Evolutionary conservation across 2,113 vertebrate species (phyloP).

Genomic region (Elephas maximus): DNA sequence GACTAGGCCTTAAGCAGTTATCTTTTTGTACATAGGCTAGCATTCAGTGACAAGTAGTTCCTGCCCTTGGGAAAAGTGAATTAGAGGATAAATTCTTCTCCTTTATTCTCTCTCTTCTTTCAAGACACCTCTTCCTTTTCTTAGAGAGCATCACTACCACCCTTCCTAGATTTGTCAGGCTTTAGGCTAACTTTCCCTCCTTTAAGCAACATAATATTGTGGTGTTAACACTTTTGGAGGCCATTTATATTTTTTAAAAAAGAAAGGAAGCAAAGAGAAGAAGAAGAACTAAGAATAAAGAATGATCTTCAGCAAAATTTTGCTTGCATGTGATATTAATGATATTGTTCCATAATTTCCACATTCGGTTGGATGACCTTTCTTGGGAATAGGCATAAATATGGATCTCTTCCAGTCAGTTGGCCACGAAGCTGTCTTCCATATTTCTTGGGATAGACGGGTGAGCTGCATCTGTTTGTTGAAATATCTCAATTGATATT

Average conservation of each 20-base stretch:
- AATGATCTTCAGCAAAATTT: too few relatives aligned
- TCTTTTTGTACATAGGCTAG: neutral
- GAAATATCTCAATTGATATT: too few relatives aligned
- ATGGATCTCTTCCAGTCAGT: too few relatives aligned
- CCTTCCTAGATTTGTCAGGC: neutral
- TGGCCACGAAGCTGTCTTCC: too few relatives aligned
- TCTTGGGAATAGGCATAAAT: too few relatives aligned
- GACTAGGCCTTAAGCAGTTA: neutral
- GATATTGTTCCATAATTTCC: too few relatives aligned
- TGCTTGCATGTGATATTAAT: too few relatives aligned
- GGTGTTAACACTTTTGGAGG: neutral
- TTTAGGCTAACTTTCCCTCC: neutral
- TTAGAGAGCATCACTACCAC: neutral
- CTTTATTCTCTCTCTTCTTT: neutral
- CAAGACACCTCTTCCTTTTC: neutral
- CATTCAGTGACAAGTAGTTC: neutral
- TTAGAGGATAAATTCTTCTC: neutral
- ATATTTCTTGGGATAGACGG: too few relatives aligned
- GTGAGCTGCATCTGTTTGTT: too few relatives aligned
- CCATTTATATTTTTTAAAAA: neutral
- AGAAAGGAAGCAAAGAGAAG: too few relatives aligned
- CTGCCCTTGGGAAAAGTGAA: neutral
- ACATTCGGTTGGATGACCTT: too few relatives aligned
- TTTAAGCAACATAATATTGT: neutral
- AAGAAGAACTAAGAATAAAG: too few relatives aligned